Base-by-base conservation (phyloP, 1,140 invertebrate genomes). In the Drosophila eugracilis region DNA sequence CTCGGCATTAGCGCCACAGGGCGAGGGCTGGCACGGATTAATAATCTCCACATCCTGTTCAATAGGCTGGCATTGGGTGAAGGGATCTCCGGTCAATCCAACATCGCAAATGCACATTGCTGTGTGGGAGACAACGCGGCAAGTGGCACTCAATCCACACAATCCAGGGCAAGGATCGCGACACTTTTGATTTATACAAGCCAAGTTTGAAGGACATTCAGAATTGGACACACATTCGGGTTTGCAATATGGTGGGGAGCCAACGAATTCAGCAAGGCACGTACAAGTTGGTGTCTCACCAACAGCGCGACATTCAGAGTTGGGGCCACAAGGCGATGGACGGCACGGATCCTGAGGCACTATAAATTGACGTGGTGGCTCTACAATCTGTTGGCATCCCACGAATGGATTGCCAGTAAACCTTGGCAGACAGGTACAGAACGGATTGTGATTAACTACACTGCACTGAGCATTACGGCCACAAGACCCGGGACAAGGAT, bases 1-100 rank as follows among this genome's bases (percentile, higher is more conserved):
- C 54, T 94, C 91, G 1, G 96, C 95, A 85, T 96, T 96, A n/a
- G 95, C 89, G 28, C 96, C 96, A 80, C 96, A 97, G 6, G 96
- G 95, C 12, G 94, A 95, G 22, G 95, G 95, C 48, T 93, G 92
- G 74, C 96, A 96, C 4, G 95, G 95, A 70, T 93, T 92, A 19
- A 93, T 93, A 15, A 91, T 90, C 90, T 92, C 88, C n/a, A 92
- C 90, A 28, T 83, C 78, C 5, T 70, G 75, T 22, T 80, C 71
- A 57, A 92, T 91, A 91, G 86, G 89, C 6, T 92, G 62, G 83
- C 95, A 96, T 52, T 93, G 93, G 21, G 93, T 93, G 79, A 95
- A 95, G 22, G 96, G 95, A 93, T 96, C 94, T 19, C 96, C 96
- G 15, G 94, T 94, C 69, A 93, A 95, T 14, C 95, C 95, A 52